Percentiles rank a stretch among this genome's conserved stretches.
Conservation (phyloP, 2,113 vertebrate species). For the Lepus timidus region DNA sequence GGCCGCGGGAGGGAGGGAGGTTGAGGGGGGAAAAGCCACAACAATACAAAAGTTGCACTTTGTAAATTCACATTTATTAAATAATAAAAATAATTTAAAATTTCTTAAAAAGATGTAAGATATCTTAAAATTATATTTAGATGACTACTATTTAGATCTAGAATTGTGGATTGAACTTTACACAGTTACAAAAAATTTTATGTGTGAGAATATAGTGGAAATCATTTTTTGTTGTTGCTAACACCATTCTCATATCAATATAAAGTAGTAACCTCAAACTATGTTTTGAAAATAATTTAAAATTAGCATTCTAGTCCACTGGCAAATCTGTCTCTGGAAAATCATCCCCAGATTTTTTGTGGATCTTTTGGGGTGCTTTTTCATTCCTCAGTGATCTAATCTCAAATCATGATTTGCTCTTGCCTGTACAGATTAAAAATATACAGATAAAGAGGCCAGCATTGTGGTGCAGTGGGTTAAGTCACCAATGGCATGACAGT, state of each 20-base stretch:
- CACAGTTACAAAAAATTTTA: neutral
- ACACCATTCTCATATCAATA: neutral
- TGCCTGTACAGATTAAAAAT: neutral
- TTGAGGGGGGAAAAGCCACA: too few relatives aligned
- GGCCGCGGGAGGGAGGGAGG: too few relatives aligned
- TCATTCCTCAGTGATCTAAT: neutral
- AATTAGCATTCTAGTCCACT: neutral
- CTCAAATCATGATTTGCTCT: neutral
- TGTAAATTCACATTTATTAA: too few relatives aligned
- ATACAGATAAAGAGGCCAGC: neutral
- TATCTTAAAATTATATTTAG: neutral
- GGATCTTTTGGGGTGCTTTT: neutral
- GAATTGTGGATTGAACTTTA: neutral
- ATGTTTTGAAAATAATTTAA: neutral
- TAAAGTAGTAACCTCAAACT: neutral
- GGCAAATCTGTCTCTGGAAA: neutral
- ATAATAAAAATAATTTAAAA: too few relatives aligned
- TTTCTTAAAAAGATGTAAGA: neutral
- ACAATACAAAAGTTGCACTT: too few relatives aligned
- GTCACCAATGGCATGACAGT: too few relatives aligned
- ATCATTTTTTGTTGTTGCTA: neutral
- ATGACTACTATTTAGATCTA: neutral
- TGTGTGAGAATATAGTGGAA: neutral
- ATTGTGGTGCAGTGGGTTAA: too few relatives aligned
- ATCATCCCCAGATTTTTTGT: neutral